phyloP scores from a whole-genome alignment of 2,888 invertebrate genomes.

The Pachycephus smyrnensis region DNA sequence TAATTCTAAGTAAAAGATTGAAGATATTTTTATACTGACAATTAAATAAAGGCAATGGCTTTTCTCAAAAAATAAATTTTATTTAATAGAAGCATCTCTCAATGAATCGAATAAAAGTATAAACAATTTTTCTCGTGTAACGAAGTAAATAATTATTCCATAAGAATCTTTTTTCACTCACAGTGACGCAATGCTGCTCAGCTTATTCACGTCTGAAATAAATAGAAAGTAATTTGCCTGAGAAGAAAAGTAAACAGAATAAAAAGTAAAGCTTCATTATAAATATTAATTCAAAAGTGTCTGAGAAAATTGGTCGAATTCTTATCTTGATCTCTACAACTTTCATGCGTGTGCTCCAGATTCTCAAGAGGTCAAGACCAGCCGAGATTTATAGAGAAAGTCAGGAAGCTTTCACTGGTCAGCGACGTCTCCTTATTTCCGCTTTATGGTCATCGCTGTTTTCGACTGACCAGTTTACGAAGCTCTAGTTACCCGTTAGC shows the following conservation, averaged over 20 bases:
- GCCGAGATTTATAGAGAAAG: conserved; percentile 41
- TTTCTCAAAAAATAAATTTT: not conserved
- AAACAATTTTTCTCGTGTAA: not conserved
- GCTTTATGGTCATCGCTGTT: not conserved
- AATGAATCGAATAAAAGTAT: not conserved
- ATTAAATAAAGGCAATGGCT: not conserved
- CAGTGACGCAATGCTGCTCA: conserved; percentile 54
- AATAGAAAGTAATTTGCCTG: not conserved
- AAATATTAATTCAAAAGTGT: conserved; percentile 12
- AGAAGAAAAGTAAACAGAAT: conserved; percentile 11
- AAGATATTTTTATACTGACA: not conserved
- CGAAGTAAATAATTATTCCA: not conserved
- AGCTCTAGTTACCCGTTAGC: not conserved
- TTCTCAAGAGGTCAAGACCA: conserved; percentile 34
- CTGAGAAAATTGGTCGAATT: conserved; percentile 13
- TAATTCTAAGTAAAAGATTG: not conserved
- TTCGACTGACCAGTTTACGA: not conserved
- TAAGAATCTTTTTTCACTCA: conserved; percentile 39
- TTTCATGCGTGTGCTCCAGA: conserved; percentile 41
- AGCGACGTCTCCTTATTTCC: conserved; percentile 1
- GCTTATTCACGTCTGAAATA: conserved; percentile 41
- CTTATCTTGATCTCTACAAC: conserved; percentile 30
- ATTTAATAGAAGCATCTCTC: not conserved
- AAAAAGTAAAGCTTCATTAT: conserved; percentile 18
- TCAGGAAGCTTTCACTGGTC: conserved; percentile 44